These are phyloP conservation scores for Melitaea athalia DNA, from an alignment of 2,888 invertebrate species.

Conservation along the genomic window DNA sequence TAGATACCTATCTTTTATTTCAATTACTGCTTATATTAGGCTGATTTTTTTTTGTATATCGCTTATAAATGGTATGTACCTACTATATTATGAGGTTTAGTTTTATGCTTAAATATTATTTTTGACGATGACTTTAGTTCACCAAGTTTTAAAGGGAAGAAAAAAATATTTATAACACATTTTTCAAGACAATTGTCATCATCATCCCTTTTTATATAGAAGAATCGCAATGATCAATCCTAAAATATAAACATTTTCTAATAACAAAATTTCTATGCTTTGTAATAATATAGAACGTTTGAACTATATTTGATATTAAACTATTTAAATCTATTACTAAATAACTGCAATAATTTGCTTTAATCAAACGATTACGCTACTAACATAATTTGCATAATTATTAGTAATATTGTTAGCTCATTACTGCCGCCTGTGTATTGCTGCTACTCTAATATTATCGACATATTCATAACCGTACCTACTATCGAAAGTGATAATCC, in stretches of 20 bases:
- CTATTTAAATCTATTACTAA: slow-evolving; percentile 20
- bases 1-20: no score
- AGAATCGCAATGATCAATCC: no score
- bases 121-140: no score
- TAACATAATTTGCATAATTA: slow-evolving; percentile 32
- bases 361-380: slow-evolving; percentile 31
- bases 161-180: no score
- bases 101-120: no score
- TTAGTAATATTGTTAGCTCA: slow-evolving; percentile 27
- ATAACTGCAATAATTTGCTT: slow-evolving; percentile 25
- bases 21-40: no score
- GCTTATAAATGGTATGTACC: no score
- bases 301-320: neutral
- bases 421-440: slow-evolving; percentile 17
- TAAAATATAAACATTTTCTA: neutral
- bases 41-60: no score
- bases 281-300: neutral
- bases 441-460: slow-evolving; percentile 7
- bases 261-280: neutral
- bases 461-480: slow-evolving; percentile 8
- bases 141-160: no score
- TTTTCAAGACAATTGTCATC: no score
- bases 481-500: neutral
- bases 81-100: no score
- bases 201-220: no score